phyloP scores from a whole-genome alignment of 2,888 invertebrate species.

The Folsomia candida region DNA sequence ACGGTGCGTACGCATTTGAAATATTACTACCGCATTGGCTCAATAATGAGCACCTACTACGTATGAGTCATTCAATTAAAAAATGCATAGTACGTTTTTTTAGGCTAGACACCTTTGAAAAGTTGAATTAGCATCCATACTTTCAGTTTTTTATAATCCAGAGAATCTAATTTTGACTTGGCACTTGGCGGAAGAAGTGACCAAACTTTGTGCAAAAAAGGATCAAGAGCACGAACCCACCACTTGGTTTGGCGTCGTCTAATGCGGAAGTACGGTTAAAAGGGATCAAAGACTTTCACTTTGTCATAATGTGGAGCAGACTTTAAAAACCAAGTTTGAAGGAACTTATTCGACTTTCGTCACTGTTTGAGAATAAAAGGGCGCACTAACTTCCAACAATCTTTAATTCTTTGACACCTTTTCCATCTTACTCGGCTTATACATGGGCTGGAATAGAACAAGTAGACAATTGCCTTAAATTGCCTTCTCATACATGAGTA shows the following conservation, averaged over 20 bases:
- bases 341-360: background rate
- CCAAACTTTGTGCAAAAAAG: too few relatives aligned
- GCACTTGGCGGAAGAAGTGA: too few relatives aligned
- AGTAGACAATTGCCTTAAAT: background rate
- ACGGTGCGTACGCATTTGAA: too few relatives aligned
- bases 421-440: background rate
- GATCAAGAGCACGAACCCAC: too few relatives aligned
- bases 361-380: background rate
- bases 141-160: background rate
- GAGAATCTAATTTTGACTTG: background rate
- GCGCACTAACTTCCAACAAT: background rate
- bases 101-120: too few relatives aligned
- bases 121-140: too few relatives aligned
- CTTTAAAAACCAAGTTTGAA: background rate
- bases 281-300: background rate
- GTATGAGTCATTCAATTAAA: too few relatives aligned
- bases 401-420: background rate
- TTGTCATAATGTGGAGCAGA: background rate
- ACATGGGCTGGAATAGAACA: background rate
- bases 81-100: too few relatives aligned
- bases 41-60: too few relatives aligned
- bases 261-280: background rate
- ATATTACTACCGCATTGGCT: too few relatives aligned
- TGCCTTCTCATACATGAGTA: constrained; percentile 8
- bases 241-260: background rate